phyloP scores from a whole-genome alignment of 2,888 invertebrate species.

The Lordiphosa fenestrarum region DNA sequence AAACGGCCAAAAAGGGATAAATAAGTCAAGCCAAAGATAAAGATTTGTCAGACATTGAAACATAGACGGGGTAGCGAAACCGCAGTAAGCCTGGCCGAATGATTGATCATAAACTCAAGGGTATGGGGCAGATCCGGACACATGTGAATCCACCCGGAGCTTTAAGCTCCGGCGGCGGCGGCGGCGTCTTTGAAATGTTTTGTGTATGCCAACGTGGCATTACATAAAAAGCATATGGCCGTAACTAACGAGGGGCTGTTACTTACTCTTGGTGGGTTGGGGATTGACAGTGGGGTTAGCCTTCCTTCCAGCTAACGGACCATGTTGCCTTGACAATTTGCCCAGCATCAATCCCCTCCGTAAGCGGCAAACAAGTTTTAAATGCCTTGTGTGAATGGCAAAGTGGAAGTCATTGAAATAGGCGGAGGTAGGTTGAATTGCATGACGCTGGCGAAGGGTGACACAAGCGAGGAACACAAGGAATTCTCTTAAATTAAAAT shows the following conservation, averaged over 20 bases:
- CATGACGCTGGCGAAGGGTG: no score
- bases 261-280: conserved; percentile 34
- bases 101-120: conserved; percentile 66
- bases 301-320: conserved; percentile 35
- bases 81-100: conserved; percentile 63
- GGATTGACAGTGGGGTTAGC: conserved; percentile 39
- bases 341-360: conserved; percentile 19
- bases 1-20: conserved; percentile 67
- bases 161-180: conserved; percentile 4
- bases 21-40: conserved; percentile 68
- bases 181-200: conserved; percentile 8
- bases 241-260: conserved; percentile 70
- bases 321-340: conserved; percentile 60
- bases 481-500: no score
- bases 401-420: conserved; percentile 14
- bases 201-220: conserved; percentile 16
- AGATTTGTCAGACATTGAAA: conserved; percentile 53
- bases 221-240: conserved; percentile 70
- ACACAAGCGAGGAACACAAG: no score
- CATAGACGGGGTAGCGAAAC: conserved; percentile 29
- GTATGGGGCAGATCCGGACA: conserved; percentile 33
- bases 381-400: conserved; percentile 27
- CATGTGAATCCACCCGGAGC: conserved; percentile 34
- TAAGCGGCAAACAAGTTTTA: conserved; percentile 23
- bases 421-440: no score